phyloP scores from a whole-genome alignment of 1,140 invertebrate species.

The Drosophila orena region DNA sequence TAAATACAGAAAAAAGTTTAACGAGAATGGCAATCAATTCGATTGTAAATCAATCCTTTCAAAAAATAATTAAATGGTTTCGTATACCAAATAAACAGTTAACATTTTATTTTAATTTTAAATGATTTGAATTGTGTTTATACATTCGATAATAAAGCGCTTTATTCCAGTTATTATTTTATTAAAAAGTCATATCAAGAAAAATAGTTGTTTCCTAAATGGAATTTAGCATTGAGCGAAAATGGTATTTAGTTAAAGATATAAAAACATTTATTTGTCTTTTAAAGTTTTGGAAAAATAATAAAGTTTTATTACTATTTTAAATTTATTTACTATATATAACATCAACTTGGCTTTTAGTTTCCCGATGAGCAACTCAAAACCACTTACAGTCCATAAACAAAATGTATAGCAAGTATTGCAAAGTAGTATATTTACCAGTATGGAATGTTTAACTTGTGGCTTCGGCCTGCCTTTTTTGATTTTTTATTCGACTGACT shows the following conservation, averaged over 20 bases:
- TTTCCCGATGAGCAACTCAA: conserved; percentile 8
- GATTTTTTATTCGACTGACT: background rate
- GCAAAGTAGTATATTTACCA: conserved; percentile 7
- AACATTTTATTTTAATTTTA: no score
- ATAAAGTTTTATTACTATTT: background rate
- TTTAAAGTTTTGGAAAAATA: background rate
- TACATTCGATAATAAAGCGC: no score
- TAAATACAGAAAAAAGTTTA: background rate
- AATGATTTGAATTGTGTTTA: no score
- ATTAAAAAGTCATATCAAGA: no score
- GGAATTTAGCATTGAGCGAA: no score
- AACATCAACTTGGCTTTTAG: background rate
- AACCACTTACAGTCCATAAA: conserved; percentile 19
- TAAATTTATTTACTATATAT: no score
- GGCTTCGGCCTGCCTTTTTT: background rate
- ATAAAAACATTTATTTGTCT: background rate
- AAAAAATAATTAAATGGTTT: background rate
- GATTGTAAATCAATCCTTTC: background rate
- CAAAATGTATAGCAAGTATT: conserved; percentile 41
- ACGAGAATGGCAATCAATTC: background rate
- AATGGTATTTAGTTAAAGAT: no score
- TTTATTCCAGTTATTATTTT: no score
- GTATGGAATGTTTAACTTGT: conserved; percentile 27
- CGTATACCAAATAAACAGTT: background rate
- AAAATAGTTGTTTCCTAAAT: no score